Percentiles rank a stretch among this genome's conserved stretches.
phyloP scores from a whole-genome alignment of 2,888 invertebrate species.

The Drosophila demipolita region DNA sequence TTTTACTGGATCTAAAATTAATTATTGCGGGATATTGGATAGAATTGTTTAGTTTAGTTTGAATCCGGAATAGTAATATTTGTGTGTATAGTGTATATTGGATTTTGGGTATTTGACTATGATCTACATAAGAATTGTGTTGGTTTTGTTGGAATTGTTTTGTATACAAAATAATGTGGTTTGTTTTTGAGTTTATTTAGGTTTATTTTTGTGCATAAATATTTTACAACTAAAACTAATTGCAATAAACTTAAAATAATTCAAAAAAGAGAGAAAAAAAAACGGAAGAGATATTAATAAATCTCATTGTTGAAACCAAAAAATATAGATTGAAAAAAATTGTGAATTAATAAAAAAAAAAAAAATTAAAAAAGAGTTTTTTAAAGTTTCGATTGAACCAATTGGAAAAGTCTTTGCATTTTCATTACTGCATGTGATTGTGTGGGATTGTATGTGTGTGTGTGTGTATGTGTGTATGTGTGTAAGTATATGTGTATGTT shows the following conservation, averaged over 20 bases:
- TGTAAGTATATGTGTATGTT: constrained; percentile 29
- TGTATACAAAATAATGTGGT: constrained; percentile 49
- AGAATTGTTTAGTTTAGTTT: constrained; percentile 1
- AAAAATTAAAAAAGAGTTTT: neutral
- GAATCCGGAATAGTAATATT: neutral
- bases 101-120: constrained; percentile 31
- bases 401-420: constrained; percentile 57
- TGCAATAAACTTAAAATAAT: constrained; percentile 67
- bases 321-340: constrained; percentile 10
- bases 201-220: constrained; percentile 79
- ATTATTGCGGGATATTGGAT: neutral
- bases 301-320: constrained; percentile 50
- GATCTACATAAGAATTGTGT: constrained; percentile 18
- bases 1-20: constrained; percentile 4
- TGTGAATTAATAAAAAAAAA: constrained; percentile 16
- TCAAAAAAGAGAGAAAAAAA: constrained; percentile 32
- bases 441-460: constrained; percentile 27
- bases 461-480: constrained; percentile 11
- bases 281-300: constrained; percentile 19
- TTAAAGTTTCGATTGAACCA: constrained; percentile 59
- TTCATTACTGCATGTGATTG: constrained; percentile 49
- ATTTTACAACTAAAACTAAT: constrained; percentile 75
- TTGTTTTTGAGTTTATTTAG: constrained; percentile 64
- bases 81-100: neutral
- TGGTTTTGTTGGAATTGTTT: constrained; percentile 16